phyloP scores from a whole-genome alignment of 2,888 invertebrate species.

The Scaeva pyrastri region DNA sequence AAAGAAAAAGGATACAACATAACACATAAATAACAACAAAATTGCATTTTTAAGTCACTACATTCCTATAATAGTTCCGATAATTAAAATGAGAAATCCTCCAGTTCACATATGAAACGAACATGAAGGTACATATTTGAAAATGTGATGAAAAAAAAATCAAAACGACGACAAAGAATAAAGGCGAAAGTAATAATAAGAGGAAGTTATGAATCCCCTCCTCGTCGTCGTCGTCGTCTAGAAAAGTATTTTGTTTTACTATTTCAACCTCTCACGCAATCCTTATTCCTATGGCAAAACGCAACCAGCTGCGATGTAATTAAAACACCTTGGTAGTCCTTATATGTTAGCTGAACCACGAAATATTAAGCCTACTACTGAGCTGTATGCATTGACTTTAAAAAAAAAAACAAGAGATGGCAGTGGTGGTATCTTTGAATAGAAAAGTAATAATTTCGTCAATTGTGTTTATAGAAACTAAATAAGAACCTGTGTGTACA shows the following conservation, averaged over 20 bases:
- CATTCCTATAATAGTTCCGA: slow-evolving; percentile 37
- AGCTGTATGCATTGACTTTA: not conserved
- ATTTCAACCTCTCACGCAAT: slow-evolving; percentile 71
- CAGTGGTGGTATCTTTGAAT: too few relatives aligned
- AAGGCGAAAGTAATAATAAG: slow-evolving; percentile 16
- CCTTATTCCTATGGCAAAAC: slow-evolving; percentile 56
- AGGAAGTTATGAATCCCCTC: slow-evolving; percentile 11
- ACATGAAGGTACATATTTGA: too few relatives aligned
- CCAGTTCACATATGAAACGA: slow-evolving; percentile 12
- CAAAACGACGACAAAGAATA: slow-evolving; percentile 7
- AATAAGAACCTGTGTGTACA: too few relatives aligned
- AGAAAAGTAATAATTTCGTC: too few relatives aligned
- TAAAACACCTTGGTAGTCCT: slow-evolving; percentile 27
- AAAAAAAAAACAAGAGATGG: too few relatives aligned
- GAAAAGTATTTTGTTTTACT: slow-evolving; percentile 57
- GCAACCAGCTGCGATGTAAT: slow-evolving; percentile 67
- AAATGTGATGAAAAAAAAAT: slow-evolving; percentile 6
- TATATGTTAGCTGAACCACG: not conserved
- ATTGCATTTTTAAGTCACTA: slow-evolving; percentile 53
- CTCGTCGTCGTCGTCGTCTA: slow-evolving; percentile 17
- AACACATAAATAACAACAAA: slow-evolving; percentile 37
- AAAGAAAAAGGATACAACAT: slow-evolving; percentile 3
- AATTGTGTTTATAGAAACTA: too few relatives aligned
- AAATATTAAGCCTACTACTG: not conserved
- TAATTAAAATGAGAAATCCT: slow-evolving; percentile 62